Conservation (phyloP, 2,797 vertebrate genomes). For the Leuciscus waleckii region DNA sequence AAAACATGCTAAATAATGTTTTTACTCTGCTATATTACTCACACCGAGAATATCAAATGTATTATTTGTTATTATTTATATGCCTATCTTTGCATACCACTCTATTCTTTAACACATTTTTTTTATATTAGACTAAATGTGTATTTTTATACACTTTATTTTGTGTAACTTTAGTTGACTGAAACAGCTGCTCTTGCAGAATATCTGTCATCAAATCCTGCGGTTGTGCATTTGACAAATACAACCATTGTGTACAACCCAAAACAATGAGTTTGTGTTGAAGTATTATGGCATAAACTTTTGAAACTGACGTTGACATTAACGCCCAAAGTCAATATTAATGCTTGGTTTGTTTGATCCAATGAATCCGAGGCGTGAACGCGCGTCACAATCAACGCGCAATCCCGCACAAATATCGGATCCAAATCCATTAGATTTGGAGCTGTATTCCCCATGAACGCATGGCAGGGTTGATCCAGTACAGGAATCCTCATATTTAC, state of each 20-base stretch:
- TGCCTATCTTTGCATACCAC: background rate
- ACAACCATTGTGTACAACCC: background rate
- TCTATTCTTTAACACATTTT: background rate
- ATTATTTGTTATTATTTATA: background rate
- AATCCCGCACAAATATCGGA: constrained; percentile 8
- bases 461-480: constrained; percentile 16
- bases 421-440: background rate
- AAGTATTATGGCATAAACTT: background rate
- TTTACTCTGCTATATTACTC: background rate
- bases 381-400: background rate
- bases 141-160: background rate
- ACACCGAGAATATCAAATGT: background rate
- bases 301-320: background rate
- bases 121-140: background rate
- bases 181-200: background rate
- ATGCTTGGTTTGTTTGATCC: background rate
- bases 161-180: background rate
- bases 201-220: background rate
- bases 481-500: background rate
- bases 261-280: background rate
- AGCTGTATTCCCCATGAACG: constrained; percentile 4
- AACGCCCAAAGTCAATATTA: background rate
- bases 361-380: background rate
- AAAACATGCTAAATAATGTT: background rate
- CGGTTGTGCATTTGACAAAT: background rate